These are phyloP conservation scores for Tachystola acroxantha DNA, from an alignment of 2,888 invertebrate genomes.

Conservation along the genomic window DNA sequence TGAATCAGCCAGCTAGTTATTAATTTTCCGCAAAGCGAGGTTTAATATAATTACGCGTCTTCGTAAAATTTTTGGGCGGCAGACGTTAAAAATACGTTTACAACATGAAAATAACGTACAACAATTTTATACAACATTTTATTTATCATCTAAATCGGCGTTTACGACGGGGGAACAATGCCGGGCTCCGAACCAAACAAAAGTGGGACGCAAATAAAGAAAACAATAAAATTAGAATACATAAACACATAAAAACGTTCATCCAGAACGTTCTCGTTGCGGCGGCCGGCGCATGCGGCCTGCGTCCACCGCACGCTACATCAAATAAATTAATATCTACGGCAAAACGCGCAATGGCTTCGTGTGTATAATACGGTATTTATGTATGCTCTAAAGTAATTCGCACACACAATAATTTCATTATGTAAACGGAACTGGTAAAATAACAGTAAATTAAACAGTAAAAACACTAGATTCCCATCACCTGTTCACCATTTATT, in stretches of 20 bases:
- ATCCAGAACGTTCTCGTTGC: slow-evolving; percentile 58
- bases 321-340: slow-evolving; percentile 57
- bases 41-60: background rate
- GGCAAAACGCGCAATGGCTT: slow-evolving; percentile 10
- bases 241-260: slow-evolving; percentile 74
- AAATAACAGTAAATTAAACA: too few species aligned
- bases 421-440: too few species aligned
- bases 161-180: slow-evolving; percentile 75
- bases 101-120: slow-evolving; percentile 20
- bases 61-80: background rate
- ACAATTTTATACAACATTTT: slow-evolving; percentile 64
- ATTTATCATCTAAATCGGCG: slow-evolving; percentile 77
- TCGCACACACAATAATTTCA: too few species aligned
- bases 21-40: too few species aligned
- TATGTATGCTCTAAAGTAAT: too few species aligned
- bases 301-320: slow-evolving; percentile 45
- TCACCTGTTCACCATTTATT: too few species aligned
- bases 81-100: slow-evolving; percentile 10
- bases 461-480: too few species aligned
- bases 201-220: slow-evolving; percentile 78
- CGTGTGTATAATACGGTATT: too few species aligned
- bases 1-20: too few species aligned
- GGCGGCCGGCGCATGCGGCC: slow-evolving; percentile 51
- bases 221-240: slow-evolving; percentile 79
- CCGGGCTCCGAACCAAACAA: slow-evolving; percentile 72